Evolutionary conservation across 2,797 vertebrate species (phyloP).

Genomic region (Echeneis naucrates): DNA sequence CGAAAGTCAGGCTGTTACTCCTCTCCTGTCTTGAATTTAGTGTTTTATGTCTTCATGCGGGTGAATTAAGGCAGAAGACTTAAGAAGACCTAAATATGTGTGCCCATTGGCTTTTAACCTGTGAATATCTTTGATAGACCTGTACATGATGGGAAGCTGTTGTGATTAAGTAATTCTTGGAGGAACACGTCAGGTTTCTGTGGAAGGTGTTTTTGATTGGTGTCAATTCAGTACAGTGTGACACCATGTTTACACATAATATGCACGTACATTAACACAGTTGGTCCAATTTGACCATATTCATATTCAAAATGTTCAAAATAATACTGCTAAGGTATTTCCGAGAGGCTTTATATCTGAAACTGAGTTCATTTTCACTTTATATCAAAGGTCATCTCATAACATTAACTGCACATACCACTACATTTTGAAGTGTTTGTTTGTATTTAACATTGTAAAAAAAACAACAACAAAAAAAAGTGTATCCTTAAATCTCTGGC

Average conservation of each 20-base stretch:
- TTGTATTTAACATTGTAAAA: conserved; percentile 73
- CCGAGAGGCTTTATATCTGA: conserved; percentile 8
- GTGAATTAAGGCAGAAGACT: neutral
- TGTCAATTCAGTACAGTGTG: conserved; percentile 5
- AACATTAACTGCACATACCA: conserved; percentile 19
- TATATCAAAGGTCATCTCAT: conserved; percentile 9
- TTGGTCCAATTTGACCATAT: neutral
- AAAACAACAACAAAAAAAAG: conserved; percentile 83
- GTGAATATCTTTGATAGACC: conserved; percentile 20
- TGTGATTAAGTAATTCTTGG: neutral
- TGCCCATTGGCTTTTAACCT: conserved; percentile 2
- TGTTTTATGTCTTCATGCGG: conserved; percentile 3
- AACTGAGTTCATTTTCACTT: conserved; percentile 32
- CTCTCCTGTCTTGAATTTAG: conserved; percentile 16
- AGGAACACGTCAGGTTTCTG: neutral
- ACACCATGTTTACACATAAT: conserved; percentile 39
- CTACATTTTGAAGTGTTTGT: conserved; percentile 25
- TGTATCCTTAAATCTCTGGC: conserved; percentile 61
- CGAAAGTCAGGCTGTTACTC: conserved; percentile 12
- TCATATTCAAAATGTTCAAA: conserved; percentile 4
- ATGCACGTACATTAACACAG: neutral
- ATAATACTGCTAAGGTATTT: conserved; percentile 18
- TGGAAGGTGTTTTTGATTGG: conserved; percentile 7
- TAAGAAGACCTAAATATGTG: neutral
- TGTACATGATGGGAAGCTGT: neutral